These are phyloP conservation scores for Thripadectes ignobilis DNA, from an alignment of 2,797 vertebrate species.

Conservation along the genomic window DNA sequence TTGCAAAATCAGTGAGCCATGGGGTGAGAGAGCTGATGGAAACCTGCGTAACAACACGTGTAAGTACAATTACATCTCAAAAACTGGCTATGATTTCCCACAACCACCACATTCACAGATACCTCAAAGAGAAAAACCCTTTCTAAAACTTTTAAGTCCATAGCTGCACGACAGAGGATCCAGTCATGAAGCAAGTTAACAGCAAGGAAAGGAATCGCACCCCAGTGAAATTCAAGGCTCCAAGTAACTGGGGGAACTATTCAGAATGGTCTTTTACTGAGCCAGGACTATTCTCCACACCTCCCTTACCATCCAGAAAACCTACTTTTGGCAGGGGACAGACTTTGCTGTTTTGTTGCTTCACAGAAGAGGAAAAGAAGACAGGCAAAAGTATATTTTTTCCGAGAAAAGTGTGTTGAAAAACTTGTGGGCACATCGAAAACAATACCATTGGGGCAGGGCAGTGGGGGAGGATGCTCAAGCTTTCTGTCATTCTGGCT, in stretches of 20 bases:
- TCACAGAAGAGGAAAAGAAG: background rate
- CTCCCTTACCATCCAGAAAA: background rate
- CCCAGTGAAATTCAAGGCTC: background rate
- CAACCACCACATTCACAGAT: background rate
- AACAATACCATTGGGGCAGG: background rate
- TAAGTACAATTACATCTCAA: background rate
- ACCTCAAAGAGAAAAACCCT: background rate
- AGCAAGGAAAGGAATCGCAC: background rate
- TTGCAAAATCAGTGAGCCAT: rapidly evolving
- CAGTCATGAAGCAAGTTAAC: background rate
- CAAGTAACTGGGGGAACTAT: background rate
- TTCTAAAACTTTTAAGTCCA: background rate
- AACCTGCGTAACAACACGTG: background rate
- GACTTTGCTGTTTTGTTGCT: background rate
- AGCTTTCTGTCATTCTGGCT: background rate
- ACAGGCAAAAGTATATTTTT: background rate
- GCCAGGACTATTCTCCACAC: rapidly evolving
- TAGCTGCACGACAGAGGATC: rapidly evolving
- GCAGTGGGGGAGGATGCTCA: background rate
- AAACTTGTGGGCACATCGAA: background rate
- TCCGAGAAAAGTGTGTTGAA: background rate
- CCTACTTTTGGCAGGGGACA: background rate
- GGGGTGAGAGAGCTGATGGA: background rate
- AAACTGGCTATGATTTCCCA: background rate
- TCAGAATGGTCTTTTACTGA: background rate